Base-by-base conservation (phyloP, 2,888 invertebrate species). In the Cephus runcator region DNA sequence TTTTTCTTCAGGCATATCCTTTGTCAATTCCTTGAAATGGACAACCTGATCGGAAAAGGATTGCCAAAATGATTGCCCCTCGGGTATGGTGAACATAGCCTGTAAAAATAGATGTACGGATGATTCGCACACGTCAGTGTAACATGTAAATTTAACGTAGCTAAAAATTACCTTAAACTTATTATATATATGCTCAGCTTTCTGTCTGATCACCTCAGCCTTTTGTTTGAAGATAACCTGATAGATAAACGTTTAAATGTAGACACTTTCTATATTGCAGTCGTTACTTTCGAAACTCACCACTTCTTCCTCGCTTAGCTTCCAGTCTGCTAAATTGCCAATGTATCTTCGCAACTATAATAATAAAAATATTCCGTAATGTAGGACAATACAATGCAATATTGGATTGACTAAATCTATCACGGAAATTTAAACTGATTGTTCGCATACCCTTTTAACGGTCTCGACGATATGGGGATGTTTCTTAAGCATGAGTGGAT, bases 391-490 rank as follows among this genome's bases (percentile, higher is more conserved):
- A 36, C 4, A 12, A 12, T 4, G 15, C 15, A 40, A 15, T 15
- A 40, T 40, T 0, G 15, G 40, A 15, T 12, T 40, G 12, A 40
- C 15, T 4, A 40, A 15, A 40, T 40, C 4, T 4, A 40, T 15
- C 4, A 15, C 15, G 0, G 30, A 69, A 69, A 69, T 33, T 34
- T 76, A 31, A 73, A 73, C 6, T 74, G 35, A 81, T 83, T 76
- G 82, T 23, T 75, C 11, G 75, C 74, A 85, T 85, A 93, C 92
- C 80, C 96, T 94, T 85, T 95, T 95, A 76, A 97, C 93, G 0
- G 96, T 97, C 87, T 96, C 95, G 73, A 97, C 93, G 83, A 96
- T 94, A 73, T 95, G 94, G 0, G 97, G 95, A 92, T 97, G 96
- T 84, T 97, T 97, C 78, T 96, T 93, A 71, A 98, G 90, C 95